Percentiles rank a stretch among this genome's conserved stretches.
phyloP scores from a whole-genome alignment of 1,140 invertebrate genomes.

The Rhizoglyphus robini region DNA sequence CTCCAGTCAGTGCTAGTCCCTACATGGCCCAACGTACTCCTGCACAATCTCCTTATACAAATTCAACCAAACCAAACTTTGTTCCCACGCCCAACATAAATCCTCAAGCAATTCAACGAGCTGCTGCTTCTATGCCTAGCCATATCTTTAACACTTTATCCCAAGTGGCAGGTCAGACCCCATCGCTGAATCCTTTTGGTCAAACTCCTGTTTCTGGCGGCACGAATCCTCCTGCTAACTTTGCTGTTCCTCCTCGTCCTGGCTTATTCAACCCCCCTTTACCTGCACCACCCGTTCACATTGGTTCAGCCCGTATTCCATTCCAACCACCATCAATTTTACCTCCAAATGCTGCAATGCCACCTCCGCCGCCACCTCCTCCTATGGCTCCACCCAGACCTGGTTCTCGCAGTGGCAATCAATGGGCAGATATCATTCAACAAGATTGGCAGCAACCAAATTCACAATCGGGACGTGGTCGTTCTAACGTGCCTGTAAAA shows the following conservation, averaged over 20 bases:
- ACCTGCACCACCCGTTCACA: not conserved
- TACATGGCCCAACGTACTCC: slow-evolving; percentile 39
- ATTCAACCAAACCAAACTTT: not conserved
- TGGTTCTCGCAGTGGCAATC: slow-evolving; percentile 1
- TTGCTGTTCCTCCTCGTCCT: not conserved
- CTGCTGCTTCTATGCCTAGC: slow-evolving; percentile 53
- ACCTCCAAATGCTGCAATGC: not conserved
- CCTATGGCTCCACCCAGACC: not conserved
- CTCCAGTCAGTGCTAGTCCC: slow-evolving; percentile 45
- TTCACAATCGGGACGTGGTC: not conserved
- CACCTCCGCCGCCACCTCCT: not conserved
- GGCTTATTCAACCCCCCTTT: not conserved
- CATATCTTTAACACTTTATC: slow-evolving; percentile 56
- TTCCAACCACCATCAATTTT: not conserved
- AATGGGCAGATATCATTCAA: not conserved
- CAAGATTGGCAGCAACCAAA: not conserved
- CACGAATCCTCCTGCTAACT: not conserved
- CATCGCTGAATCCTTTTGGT: slow-evolving; percentile 36
- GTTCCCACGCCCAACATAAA: slow-evolving; percentile 46
- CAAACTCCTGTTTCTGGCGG: not conserved
- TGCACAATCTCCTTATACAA: not conserved
- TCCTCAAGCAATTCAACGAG: slow-evolving; percentile 54
- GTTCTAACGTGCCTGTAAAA: not conserved
- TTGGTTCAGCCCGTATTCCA: not conserved
- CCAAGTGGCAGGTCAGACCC: slow-evolving; percentile 51